Percentiles rank a stretch among this genome's conserved stretches.
Evolutionary conservation across 2,888 invertebrate species (phyloP).

Genomic region (Dolichomitus sp.): DNA sequence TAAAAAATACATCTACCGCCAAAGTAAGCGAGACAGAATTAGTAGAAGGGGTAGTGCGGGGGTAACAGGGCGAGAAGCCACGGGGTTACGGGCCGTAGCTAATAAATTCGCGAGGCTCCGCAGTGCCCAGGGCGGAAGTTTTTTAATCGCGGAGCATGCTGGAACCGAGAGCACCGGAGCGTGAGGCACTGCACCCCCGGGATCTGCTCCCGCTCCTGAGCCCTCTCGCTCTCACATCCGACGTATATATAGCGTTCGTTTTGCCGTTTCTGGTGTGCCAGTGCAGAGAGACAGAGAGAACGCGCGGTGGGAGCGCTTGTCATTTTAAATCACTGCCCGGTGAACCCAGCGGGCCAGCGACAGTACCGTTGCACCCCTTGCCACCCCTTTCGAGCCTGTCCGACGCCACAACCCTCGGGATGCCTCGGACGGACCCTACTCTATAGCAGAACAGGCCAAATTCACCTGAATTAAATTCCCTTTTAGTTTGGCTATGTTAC

Average conservation of each 20-base stretch:
- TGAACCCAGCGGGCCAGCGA: conserved; percentile 58
- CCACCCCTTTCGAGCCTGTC: conserved; percentile 34
- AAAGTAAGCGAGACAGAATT: conserved; percentile 16
- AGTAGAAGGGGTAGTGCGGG: conserved; percentile 56
- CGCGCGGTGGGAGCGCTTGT: conserved; percentile 81
- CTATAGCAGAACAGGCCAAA: conserved; percentile 66
- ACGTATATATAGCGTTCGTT: conserved; percentile 13
- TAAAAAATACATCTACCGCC: not conserved
- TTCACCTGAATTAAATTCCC: conserved; percentile 80
- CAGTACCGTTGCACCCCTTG: conserved; percentile 47
- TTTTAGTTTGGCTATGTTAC: conserved; percentile 71
- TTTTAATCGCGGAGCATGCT: conserved; percentile 82
- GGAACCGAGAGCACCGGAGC: conserved; percentile 79
- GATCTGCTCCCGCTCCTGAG: conserved; percentile 77
- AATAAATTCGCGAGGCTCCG: conserved; percentile 84
- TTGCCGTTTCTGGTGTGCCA: conserved; percentile 31
- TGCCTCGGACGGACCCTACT: conserved; percentile 32
- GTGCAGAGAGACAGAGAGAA: conserved; percentile 43
- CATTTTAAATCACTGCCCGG: conserved; percentile 85
- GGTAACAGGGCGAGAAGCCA: conserved; percentile 68
- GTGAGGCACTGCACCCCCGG: conserved; percentile 85
- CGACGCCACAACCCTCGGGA: conserved; percentile 54
- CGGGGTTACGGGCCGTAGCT: conserved; percentile 74
- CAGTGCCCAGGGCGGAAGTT: conserved; percentile 82
- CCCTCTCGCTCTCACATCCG: conserved; percentile 26